Conservation (phyloP, 2,113 vertebrate species). For the human region DNA sequence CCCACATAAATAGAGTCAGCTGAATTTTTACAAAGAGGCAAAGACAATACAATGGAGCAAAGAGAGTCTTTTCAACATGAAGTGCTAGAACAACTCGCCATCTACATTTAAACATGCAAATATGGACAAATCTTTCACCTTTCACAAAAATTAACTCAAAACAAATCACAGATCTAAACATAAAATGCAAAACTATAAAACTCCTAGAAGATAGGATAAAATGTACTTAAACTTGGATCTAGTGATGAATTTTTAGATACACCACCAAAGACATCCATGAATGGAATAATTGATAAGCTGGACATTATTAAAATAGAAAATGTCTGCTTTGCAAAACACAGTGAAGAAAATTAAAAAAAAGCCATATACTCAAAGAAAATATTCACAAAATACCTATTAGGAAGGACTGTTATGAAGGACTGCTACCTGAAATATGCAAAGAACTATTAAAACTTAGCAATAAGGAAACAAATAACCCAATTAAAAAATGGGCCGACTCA, state of each 20-base stretch:
- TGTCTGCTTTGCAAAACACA: background rate
- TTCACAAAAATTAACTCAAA: background rate
- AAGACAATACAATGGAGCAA: background rate
- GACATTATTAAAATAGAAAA: background rate
- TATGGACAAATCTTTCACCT: background rate
- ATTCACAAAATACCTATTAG: background rate
- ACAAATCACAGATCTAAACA: background rate
- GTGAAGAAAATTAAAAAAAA: background rate
- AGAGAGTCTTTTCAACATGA: background rate
- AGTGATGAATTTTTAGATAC: background rate
- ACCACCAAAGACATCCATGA: background rate
- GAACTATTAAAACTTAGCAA: background rate
- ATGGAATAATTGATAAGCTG: background rate
- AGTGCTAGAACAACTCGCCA: background rate
- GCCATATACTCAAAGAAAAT: background rate
- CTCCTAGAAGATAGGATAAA: background rate
- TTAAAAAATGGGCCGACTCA: background rate
- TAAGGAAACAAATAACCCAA: background rate
- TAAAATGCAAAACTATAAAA: background rate
- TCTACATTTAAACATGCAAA: background rate
- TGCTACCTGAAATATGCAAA: background rate
- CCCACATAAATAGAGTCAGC: background rate
- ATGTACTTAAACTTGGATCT: background rate
- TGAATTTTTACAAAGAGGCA: background rate
- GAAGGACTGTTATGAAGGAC: background rate